phyloP scores from a whole-genome alignment of 2,113 vertebrate species.

The Fulica atra region DNA sequence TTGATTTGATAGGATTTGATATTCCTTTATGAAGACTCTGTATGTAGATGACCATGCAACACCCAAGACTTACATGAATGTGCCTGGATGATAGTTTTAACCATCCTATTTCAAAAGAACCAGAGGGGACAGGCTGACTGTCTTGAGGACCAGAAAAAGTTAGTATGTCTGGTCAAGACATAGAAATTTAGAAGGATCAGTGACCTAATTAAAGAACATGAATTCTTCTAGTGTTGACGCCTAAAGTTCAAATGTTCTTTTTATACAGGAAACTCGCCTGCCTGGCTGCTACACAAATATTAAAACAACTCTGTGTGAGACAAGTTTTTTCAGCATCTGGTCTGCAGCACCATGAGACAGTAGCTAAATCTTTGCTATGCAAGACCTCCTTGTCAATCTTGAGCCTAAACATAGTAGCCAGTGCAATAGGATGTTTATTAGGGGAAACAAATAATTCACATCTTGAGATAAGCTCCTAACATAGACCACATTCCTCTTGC shows the following conservation, averaged over 20 bases:
- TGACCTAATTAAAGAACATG: conserved; percentile 56
- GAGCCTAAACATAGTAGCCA: conserved; percentile 35
- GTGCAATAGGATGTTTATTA: conserved; percentile 39
- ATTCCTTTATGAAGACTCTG: not conserved
- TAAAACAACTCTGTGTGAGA: conserved; percentile 45
- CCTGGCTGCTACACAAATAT: conserved; percentile 57
- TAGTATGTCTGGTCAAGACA: conserved; percentile 23
- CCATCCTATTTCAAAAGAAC: not conserved
- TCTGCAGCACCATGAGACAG: conserved; percentile 21
- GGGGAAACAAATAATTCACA: conserved; percentile 39
- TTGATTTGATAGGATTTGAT: not conserved
- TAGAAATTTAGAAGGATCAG: conserved; percentile 24
- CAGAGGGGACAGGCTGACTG: conserved; percentile 47
- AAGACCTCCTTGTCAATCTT: conserved; percentile 39
- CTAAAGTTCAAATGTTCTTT: conserved; percentile 57
- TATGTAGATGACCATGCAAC: not conserved
- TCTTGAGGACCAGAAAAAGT: conserved; percentile 40
- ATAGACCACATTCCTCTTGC: not conserved
- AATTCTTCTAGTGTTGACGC: conserved; percentile 34
- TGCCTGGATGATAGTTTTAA: conserved; percentile 8
- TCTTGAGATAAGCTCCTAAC: conserved; percentile 32
- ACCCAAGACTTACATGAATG: not conserved
- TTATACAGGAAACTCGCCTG: conserved; percentile 51
- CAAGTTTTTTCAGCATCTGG: conserved; percentile 43
- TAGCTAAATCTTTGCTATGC: conserved; percentile 48